Evolutionary conservation across 1,140 invertebrate species (phyloP).

Genomic region (Nixonia krombeini): DNA sequence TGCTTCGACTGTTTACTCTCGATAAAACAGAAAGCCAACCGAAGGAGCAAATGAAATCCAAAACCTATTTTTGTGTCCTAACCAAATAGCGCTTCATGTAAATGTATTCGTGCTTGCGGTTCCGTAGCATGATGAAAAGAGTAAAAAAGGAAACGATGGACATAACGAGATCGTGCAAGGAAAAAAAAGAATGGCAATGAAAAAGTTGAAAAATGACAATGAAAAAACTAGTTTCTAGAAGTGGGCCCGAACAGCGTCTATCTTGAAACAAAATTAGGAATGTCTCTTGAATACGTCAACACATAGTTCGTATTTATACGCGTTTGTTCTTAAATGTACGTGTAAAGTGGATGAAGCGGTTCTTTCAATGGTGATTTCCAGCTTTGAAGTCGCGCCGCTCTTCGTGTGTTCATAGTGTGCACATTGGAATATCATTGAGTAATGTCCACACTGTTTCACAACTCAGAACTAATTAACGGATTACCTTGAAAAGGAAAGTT

Average conservation of each 20-base stretch:
- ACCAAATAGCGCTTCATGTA: conserved; percentile 56
- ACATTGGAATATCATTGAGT: neutral
- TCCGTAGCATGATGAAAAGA: neutral
- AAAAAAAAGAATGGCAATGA: conserved; percentile 18
- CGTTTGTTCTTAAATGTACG: neutral
- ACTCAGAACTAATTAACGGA: no score
- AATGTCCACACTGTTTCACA: neutral
- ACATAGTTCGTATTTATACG: conserved; percentile 1
- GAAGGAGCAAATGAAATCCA: conserved; percentile 61
- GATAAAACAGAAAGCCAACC: conserved; percentile 43
- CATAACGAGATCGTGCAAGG: neutral
- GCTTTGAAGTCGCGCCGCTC: conserved; percentile 1
- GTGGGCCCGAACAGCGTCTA: neutral
- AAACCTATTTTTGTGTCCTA: conserved; percentile 62
- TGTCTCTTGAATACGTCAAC: conserved; percentile 4
- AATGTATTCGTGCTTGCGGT: conserved; percentile 11
- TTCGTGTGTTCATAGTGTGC: neutral
- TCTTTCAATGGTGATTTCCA: conserved; percentile 1
- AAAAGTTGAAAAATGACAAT: conserved; percentile 12
- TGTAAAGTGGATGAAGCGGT: conserved; percentile 6
- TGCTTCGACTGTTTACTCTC: conserved; percentile 32
- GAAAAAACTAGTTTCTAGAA: conserved; percentile 2
- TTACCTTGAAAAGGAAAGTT: no score
- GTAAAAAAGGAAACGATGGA: neutral
- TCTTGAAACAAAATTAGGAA: neutral